These are phyloP conservation scores for Onthophagus sagittarius DNA, from an alignment of 2,888 invertebrate species.

Conservation along the genomic window DNA sequence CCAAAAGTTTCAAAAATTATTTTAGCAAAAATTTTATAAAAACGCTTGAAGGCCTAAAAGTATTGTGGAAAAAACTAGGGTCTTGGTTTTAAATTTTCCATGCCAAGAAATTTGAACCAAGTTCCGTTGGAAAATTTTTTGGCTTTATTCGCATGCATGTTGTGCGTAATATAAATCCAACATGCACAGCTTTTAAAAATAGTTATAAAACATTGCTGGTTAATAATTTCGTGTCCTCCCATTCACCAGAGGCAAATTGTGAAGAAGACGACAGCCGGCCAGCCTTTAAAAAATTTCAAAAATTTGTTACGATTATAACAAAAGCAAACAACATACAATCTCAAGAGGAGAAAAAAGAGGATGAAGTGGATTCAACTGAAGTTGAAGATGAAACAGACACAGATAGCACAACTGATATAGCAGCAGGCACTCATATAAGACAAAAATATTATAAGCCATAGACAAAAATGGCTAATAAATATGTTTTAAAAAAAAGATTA, in stretches of 20 bases:
- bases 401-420: background rate
- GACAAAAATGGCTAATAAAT: background rate
- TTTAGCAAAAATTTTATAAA: conserved; percentile 28
- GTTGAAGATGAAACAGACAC: background rate
- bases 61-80: conserved; percentile 23
- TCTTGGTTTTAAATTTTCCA: conserved; percentile 25
- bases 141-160: background rate
- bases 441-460: background rate
- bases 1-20: conserved; percentile 11
- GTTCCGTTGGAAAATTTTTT: conserved; percentile 31
- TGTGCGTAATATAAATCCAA: background rate
- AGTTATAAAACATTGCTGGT: background rate
- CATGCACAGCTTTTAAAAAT: background rate
- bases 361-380: background rate
- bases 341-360: background rate
- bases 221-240: background rate
- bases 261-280: background rate
- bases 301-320: background rate
- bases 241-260: conserved; percentile 1
- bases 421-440: background rate
- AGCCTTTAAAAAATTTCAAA: background rate
- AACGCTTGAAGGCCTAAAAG: conserved; percentile 23
- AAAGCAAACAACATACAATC: background rate
- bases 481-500: background rate
- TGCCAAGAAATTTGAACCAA: conserved; percentile 25